These are phyloP conservation scores for Sturnus vulgaris DNA, from an alignment of 2,113 vertebrate species.

Conservation along the genomic window DNA sequence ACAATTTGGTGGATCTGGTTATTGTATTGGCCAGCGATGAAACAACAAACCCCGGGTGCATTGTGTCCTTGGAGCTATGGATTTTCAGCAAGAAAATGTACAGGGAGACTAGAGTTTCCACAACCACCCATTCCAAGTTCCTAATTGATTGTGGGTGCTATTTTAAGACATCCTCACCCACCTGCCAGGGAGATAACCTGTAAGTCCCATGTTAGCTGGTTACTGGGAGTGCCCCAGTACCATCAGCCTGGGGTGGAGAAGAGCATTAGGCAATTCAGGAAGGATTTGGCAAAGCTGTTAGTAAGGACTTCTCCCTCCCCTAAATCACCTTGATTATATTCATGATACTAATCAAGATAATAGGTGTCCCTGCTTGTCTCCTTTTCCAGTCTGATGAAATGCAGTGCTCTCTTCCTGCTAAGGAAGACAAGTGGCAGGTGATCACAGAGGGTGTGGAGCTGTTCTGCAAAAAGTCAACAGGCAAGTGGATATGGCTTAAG, in stretches of 20 bases:
- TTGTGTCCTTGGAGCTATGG: neutral
- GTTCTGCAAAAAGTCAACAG: neutral
- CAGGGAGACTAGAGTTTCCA: neutral
- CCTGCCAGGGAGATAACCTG: neutral
- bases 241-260: neutral
- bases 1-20: neutral
- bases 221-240: neutral
- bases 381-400: neutral
- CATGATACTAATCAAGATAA: neutral
- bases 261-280: neutral
- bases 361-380: neutral
- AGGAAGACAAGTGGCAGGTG: neutral
- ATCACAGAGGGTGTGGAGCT: neutral
- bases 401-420: neutral
- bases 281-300: neutral
- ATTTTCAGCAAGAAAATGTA: neutral
- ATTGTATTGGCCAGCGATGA: neutral
- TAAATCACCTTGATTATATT: neutral
- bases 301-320: neutral
- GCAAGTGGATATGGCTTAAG: neutral
- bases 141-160: neutral
- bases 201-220: neutral
- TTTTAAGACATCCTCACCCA: neutral
- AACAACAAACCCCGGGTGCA: rapidly evolving
- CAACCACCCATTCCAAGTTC: neutral